Conservation (phyloP, 2,113 vertebrate genomes). For the Lutjanus erythropterus region DNA sequence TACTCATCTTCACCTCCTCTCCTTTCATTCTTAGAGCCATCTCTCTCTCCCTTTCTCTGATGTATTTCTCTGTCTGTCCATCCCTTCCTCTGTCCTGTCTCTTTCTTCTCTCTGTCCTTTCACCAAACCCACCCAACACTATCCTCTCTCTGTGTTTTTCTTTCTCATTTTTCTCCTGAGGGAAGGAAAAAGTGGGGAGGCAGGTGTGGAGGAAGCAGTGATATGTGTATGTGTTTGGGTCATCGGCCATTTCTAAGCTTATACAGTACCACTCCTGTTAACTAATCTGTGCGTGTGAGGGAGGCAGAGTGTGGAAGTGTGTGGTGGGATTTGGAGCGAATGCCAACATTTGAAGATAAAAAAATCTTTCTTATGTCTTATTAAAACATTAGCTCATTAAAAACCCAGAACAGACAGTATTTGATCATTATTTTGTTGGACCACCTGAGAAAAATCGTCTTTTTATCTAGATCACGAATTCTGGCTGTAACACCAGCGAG, state of each 20-base stretch:
- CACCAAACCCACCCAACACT: slow-evolving; percentile 45
- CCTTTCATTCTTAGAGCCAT: slow-evolving; percentile 64
- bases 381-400: slow-evolving; percentile 36
- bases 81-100: slow-evolving; percentile 34
- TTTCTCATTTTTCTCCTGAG: slow-evolving; percentile 64
- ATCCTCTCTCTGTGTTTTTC: slow-evolving; percentile 25
- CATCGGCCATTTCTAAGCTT: slow-evolving; percentile 75
- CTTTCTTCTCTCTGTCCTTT: slow-evolving; percentile 34
- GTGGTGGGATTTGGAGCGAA: slow-evolving; percentile 35
- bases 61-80: slow-evolving; percentile 51
- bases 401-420: neutral
- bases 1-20: slow-evolving; percentile 71
- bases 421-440: slow-evolving; percentile 33
- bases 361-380: slow-evolving; percentile 8
- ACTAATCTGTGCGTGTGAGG: slow-evolving; percentile 45
- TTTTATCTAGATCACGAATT: slow-evolving; percentile 31
- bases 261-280: slow-evolving; percentile 55
- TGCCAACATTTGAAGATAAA: slow-evolving; percentile 24
- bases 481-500: slow-evolving; percentile 3
- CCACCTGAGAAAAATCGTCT: slow-evolving; percentile 16
- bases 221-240: slow-evolving; percentile 55
- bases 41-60: slow-evolving; percentile 47
- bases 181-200: slow-evolving; percentile 59
- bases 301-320: neutral
- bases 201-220: slow-evolving; percentile 46